A percentile compares a stretch with the other conserved stretches of the same genome.
phyloP scores from a whole-genome alignment of 2,888 invertebrate genomes.

The Drosophila meridionalis region DNA sequence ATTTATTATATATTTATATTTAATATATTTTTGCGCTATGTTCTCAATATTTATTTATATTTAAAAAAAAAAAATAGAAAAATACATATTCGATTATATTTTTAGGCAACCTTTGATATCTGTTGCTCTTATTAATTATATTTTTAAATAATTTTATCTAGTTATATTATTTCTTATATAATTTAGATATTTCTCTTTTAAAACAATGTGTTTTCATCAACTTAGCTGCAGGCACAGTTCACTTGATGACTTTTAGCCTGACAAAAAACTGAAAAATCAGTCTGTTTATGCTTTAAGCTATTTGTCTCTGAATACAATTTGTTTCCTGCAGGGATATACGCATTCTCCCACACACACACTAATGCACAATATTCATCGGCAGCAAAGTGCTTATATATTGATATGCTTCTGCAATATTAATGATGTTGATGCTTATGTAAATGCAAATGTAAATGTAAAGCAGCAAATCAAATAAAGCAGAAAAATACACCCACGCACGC shows the following conservation, averaged over 20 bases:
- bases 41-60: too few relatives aligned
- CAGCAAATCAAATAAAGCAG: conserved; percentile 58
- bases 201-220: not conserved
- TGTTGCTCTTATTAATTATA: too few relatives aligned
- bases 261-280: conserved; percentile 3
- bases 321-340: conserved; percentile 14
- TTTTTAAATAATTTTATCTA: not conserved
- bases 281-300: not conserved
- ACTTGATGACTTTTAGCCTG: conserved; percentile 4
- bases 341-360: not conserved
- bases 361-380: not conserved
- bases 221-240: not conserved
- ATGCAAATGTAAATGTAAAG: conserved; percentile 54
- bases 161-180: not conserved
- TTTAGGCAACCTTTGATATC: too few relatives aligned
- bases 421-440: conserved; percentile 73
- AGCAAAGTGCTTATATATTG: conserved; percentile 53
- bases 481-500: conserved; percentile 15
- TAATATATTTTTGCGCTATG: too few relatives aligned
- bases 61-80: too few relatives aligned
- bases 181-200: not conserved
- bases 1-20: not conserved
- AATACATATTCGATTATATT: too few relatives aligned
- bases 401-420: conserved; percentile 70
- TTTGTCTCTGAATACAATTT: not conserved